Percentiles rank a stretch among this genome's conserved stretches.
Evolutionary conservation across 2,113 vertebrate species (phyloP).

Genomic region (Phyllopteryx taeniolatus): DNA sequence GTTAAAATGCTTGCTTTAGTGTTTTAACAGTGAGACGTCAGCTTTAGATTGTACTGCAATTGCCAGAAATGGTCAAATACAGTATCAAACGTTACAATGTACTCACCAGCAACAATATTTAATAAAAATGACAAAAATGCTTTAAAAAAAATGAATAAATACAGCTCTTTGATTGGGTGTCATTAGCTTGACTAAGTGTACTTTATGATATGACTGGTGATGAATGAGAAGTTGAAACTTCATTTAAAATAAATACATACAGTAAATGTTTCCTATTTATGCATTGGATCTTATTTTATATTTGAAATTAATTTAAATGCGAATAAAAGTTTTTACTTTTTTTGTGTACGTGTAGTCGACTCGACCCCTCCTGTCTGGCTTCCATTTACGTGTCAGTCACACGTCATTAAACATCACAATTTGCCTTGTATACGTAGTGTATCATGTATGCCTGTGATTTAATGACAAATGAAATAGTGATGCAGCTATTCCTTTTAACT

Average conservation of each 20-base stretch:
- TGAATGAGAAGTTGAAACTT: background rate
- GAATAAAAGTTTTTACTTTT: background rate
- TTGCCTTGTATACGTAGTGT: background rate
- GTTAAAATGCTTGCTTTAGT: background rate
- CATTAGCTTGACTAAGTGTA: background rate
- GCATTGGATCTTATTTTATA: background rate
- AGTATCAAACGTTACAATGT: background rate
- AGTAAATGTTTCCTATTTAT: background rate
- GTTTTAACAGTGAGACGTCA: background rate
- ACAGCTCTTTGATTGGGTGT: background rate
- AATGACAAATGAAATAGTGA: background rate
- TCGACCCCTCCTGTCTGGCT: no score
- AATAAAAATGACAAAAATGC: background rate
- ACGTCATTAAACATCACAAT: background rate
- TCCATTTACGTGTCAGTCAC: background rate
- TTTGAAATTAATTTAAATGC: background rate
- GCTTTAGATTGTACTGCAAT: background rate
- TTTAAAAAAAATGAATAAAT: background rate
- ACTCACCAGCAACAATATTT: no score
- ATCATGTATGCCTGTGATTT: background rate
- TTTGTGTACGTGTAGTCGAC: background rate
- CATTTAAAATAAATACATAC: background rate
- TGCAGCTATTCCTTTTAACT: background rate
- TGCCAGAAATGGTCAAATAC: background rate
- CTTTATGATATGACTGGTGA: background rate